Evolutionary conservation across 2,113 vertebrate genomes (phyloP), one percentile per base, ranked within the genome.

Genomic region (Narcine bancroftii): DNA sequence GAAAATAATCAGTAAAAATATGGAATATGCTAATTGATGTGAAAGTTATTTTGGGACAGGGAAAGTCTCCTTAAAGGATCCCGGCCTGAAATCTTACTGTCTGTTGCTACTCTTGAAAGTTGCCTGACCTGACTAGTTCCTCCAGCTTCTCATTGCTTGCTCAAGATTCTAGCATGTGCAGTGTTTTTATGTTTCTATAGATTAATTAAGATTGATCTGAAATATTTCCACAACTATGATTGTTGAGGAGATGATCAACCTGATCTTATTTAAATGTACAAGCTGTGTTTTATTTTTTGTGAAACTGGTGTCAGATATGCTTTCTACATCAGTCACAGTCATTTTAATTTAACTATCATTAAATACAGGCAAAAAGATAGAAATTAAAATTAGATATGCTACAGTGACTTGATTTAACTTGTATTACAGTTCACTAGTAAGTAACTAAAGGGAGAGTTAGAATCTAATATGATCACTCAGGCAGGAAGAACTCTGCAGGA

Each of bases 231-330:
- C 60, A 87, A 87, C 17, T 87, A 56, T 56, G n/a, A 36, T 36
- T 66, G 3, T 91, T 42, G 39, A 69, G 71, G 17, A 15, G 63
- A 42, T 42, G 21, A 42, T 65, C 39, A 91, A 60, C 15, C 4
- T 87, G 17, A 87, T 87, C 60, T 87, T 87, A 60, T 87, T 56
- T n/a, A 60, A 87, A 87, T 87, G 1, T 87, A 87, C 60, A 53
- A 60, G 6, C 81, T 9, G 19, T 36, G 72, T n/a, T 39, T 39
- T 73, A 36, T n/a, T 71, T 60, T n/a, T 71, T 60, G 50, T n/a
- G 50, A 63, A 63, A n/a, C 21, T n/a, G 56, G 33, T 21, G 17
- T 87, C 53, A 21, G n/a, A 60, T 87, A 9, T 53, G 21, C 7
- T 79, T 47, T 50, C 2, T 79, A 79, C 5, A 24, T 79, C 24